phyloP scores from a whole-genome alignment of 2,797 vertebrate genomes.

The Harpagifer antarcticus region DNA sequence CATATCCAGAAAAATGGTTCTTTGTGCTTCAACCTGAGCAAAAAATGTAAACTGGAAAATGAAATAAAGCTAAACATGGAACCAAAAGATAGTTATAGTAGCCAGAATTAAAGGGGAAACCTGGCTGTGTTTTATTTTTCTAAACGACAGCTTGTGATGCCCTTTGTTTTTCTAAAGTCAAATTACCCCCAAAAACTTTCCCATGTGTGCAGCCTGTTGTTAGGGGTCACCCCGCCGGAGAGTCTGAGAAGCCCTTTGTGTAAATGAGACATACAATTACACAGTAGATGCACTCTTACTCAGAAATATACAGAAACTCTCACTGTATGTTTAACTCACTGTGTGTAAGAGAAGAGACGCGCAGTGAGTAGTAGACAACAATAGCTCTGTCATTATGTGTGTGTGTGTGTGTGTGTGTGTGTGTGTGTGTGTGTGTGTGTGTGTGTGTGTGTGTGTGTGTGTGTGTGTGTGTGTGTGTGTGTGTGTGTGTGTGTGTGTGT shows the following conservation, averaged over 20 bases:
- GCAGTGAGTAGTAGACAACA: slow-evolving; percentile 26
- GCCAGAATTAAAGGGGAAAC: slow-evolving; percentile 58
- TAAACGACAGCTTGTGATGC: slow-evolving; percentile 45
- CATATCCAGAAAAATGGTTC: slow-evolving; percentile 16
- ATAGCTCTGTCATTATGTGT: slow-evolving; percentile 33
- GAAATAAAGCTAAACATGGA: slow-evolving; percentile 31
- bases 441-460: too few relatives aligned
- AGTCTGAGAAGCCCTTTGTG: slow-evolving; percentile 40
- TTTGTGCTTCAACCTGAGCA: slow-evolving; percentile 39
- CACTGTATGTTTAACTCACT: slow-evolving; percentile 33
- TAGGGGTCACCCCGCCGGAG: slow-evolving; percentile 38
- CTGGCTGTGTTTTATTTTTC: slow-evolving; percentile 54
- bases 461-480: too few relatives aligned
- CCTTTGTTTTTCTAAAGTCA: slow-evolving; percentile 54
- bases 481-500: too few relatives aligned
- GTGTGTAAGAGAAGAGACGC: slow-evolving; percentile 15
- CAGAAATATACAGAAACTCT: slow-evolving; percentile 32
- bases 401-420: slow-evolving; percentile 15
- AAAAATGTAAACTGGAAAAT: slow-evolving; percentile 60
- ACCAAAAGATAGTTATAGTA: slow-evolving; percentile 47
- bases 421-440: background rate
- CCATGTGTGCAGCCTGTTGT: slow-evolving; percentile 69
- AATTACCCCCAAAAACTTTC: slow-evolving; percentile 67
- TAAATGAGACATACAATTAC: slow-evolving; percentile 56
- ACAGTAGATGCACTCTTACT: slow-evolving; percentile 36